Conservation (phyloP, 2,113 vertebrate species). For the Gnathonemus echidnorhynchus region DNA sequence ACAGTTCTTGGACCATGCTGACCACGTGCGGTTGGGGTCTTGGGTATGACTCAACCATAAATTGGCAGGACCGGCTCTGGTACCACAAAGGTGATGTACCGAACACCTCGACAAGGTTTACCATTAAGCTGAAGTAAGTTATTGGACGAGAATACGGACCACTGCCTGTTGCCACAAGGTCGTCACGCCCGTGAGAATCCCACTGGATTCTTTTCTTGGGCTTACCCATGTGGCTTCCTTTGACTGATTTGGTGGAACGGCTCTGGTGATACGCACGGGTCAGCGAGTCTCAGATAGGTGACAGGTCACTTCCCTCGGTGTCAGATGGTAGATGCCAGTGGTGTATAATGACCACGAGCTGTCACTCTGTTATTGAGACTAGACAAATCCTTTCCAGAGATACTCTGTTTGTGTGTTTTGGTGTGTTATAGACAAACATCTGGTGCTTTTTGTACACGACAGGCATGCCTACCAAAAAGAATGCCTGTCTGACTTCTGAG, state of each 20-base stretch:
- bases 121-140: background rate
- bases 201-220: background rate
- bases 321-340: background rate
- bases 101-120: background rate
- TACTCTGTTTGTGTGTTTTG: background rate
- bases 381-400: background rate
- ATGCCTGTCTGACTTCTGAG: slow-evolving; percentile 1
- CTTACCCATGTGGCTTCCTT: background rate
- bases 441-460: background rate
- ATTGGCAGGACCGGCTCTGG: background rate
- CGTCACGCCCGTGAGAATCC: background rate
- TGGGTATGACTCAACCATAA: background rate
- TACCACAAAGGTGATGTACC: background rate
- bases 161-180: background rate
- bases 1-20: background rate
- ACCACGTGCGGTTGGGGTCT: background rate
- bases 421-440: background rate
- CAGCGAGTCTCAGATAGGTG: background rate
- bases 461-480: background rate
- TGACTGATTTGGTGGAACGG: background rate
- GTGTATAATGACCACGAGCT: background rate
- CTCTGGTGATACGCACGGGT: background rate
- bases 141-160: background rate
- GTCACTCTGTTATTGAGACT: background rate
- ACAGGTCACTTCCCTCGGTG: background rate